Evolutionary conservation across 2,888 invertebrate species (phyloP).

Genomic region (Periphyllus acericola): DNA sequence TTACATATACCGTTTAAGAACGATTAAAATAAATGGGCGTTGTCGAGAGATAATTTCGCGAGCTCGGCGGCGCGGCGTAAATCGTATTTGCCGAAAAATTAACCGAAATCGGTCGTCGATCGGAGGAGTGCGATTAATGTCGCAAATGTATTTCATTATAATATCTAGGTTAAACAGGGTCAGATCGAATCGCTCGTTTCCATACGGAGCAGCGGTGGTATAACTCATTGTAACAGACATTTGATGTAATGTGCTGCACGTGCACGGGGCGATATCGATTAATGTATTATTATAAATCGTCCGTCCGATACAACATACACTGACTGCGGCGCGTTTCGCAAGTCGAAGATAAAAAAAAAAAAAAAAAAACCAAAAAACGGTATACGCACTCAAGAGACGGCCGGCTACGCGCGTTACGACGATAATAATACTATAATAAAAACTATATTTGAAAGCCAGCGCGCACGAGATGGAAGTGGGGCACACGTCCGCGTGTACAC

Average conservation of each 20-base stretch:
- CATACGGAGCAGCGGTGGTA: background rate
- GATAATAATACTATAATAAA: background rate
- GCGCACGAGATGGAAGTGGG: slow-evolving; percentile 11
- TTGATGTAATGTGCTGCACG: background rate
- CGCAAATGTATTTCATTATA: background rate
- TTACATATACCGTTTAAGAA: background rate
- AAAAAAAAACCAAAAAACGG: background rate
- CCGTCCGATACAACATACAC: background rate
- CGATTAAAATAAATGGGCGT: background rate
- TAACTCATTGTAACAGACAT: background rate
- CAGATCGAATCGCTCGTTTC: slow-evolving; percentile 1
- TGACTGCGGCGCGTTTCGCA: background rate
- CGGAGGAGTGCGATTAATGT: background rate
- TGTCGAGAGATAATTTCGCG: slow-evolving; percentile 7
- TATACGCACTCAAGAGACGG: background rate
- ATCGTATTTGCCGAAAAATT: background rate
- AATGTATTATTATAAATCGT: background rate
- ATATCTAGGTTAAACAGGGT: slow-evolving; percentile 7
- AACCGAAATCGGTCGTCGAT: slow-evolving; percentile 1
- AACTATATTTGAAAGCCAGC: background rate
- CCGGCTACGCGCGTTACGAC: background rate
- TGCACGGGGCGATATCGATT: background rate
- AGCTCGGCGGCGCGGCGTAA: background rate
- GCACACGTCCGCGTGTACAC: background rate
- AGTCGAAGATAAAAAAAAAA: background rate